Conservation (phyloP, 1,140 invertebrate species). For the Ceratina australensis region DNA sequence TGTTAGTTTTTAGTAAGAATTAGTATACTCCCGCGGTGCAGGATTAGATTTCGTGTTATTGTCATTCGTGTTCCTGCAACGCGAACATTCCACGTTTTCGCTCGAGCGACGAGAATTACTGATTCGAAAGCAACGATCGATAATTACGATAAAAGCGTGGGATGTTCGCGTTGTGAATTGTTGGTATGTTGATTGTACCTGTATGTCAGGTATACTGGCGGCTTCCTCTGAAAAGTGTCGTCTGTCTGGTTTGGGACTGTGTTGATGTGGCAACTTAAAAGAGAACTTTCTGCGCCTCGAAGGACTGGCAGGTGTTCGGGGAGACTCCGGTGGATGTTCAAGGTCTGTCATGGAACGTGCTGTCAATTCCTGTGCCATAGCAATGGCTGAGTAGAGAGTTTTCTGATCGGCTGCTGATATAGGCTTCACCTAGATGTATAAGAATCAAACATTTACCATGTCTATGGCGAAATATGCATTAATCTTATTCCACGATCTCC, state of each 20-base stretch:
- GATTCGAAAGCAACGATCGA: conserved; percentile 44
- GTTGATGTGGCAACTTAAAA: conserved; percentile 88
- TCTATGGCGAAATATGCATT: neutral
- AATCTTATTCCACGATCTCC: conserved; percentile 1
- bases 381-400: conserved; percentile 96
- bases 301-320: conserved; percentile 86
- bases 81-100: too few relatives aligned
- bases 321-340: conserved; percentile 82
- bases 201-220: conserved; percentile 92
- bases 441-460: conserved; percentile 55
- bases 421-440: conserved; percentile 87
- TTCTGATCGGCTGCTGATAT: conserved; percentile 96
- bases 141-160: conserved; percentile 37
- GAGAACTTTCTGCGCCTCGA: conserved; percentile 92
- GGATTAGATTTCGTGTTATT: conserved; percentile 15
- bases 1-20: conserved; percentile 2
- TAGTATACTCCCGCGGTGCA: conserved; percentile 14
- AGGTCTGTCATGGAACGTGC: conserved; percentile 92
- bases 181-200: conserved; percentile 82
- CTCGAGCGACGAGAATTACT: too few relatives aligned
- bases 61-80: conserved; percentile 25
- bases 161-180: too few relatives aligned
- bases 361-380: conserved; percentile 95
- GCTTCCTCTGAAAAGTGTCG: conserved; percentile 94
- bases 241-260: conserved; percentile 84